Base-by-base conservation (phyloP, 2,797 vertebrate species). In the Coracias cyanogaster region DNA sequence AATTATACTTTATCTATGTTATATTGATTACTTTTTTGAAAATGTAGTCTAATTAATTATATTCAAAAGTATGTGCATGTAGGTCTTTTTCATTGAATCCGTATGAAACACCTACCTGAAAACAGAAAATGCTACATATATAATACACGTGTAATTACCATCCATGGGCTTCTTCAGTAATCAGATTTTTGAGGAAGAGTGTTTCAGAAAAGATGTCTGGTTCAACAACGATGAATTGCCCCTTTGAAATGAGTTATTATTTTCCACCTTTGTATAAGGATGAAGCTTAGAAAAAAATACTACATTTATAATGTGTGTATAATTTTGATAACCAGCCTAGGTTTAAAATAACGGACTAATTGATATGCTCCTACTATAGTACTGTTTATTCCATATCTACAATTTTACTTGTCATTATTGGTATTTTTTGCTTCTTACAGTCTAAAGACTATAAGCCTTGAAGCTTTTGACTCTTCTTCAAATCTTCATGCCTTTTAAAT, bases 391-490 rank as follows among this genome's bases (percentile, higher is more conserved):
- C 39, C 19, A 70, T 41, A 93, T 9, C 5, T 18, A 49, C 22
- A 69, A 39, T 90, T 95, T 93, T 35, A 49, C 60, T 80, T 41
- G 28, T 65, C 12, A 60, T 66, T 89, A 33, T 20, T 46, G 26
- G 4, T 66, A 81, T 28, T 3, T 8, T 86, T 82, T 86, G 29
- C 9, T 84, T 39, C 41, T 82, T 24, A 8, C 20, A n/a, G 48
- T 89, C 65, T 89, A 52, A 79, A 81, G 55, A 74, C 45, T 26
- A 28, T 60, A 91, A 82, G 6, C 31, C 16, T 61, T 71, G 49
- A 37, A 33, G 28, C 5, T 90, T 94, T 82, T 85, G 39, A 86
- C 48, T 86, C 4, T 39, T 37, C 48, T 74, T 31, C 9, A 77
- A 69, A 79, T 88, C 7, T 61, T 69, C 22, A 61, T 84, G n/a